Evolutionary conservation across 1,140 invertebrate species (phyloP).

Genomic region (Drosophila pectinifera): DNA sequence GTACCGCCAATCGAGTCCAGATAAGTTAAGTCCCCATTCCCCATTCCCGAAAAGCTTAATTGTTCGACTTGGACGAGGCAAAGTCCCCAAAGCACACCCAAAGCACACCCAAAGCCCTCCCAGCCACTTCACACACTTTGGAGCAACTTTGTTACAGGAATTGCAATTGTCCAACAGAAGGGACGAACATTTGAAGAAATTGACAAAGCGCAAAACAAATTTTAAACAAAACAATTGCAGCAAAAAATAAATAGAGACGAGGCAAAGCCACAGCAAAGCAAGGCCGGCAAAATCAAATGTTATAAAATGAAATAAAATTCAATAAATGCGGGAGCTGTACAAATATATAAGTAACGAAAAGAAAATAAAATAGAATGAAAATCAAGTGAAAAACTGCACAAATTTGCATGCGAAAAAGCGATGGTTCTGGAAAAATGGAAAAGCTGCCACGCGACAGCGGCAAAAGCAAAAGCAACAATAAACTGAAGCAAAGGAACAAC

Average conservation of each 20-base stretch:
- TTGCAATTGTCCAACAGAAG: slow-evolving; percentile 34
- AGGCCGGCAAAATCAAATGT: slow-evolving; percentile 28
- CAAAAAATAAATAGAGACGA: slow-evolving; percentile 35
- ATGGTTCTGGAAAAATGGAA: slow-evolving; percentile 54
- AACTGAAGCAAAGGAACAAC: slow-evolving; percentile 50
- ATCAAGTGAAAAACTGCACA: slow-evolving; percentile 8
- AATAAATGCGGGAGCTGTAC: slow-evolving; percentile 15
- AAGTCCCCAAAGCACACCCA: slow-evolving; percentile 20
- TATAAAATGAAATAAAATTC: slow-evolving; percentile 37
- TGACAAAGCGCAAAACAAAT: slow-evolving; percentile 37
- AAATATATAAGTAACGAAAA: slow-evolving; percentile 3
- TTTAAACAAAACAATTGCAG: slow-evolving; percentile 35
- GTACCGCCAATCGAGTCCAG: slow-evolving; percentile 26
- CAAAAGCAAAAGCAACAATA: slow-evolving; percentile 22
- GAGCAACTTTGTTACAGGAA: slow-evolving; percentile 35
- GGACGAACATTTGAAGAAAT: slow-evolving; percentile 53
- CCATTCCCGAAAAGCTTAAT: slow-evolving; percentile 65
- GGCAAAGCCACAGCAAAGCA: slow-evolving; percentile 11
- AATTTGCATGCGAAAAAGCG: slow-evolving; percentile 58
- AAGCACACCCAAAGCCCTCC: neutral
- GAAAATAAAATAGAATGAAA: slow-evolving; percentile 11
- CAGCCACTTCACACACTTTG: slow-evolving; percentile 53
- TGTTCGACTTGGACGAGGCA: slow-evolving; percentile 54
- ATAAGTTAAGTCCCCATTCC: slow-evolving; percentile 8
- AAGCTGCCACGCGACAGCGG: slow-evolving; percentile 51